Conservation (phyloP, 2,113 vertebrate species). For the Prionailurus bengalensis region DNA sequence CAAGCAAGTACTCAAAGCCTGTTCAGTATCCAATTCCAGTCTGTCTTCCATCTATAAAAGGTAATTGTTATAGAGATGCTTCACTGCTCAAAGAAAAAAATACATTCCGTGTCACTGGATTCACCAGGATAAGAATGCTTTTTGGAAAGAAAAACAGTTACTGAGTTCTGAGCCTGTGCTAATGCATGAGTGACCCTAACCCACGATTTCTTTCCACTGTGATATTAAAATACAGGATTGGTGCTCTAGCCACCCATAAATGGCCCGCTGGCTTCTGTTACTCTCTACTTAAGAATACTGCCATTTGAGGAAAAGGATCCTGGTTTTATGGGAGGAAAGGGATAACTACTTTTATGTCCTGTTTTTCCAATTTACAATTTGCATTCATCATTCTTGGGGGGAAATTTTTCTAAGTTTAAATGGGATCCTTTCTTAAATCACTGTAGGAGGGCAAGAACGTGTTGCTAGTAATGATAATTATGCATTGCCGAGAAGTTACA, state of each 20-base stretch:
- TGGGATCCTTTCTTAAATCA: background rate
- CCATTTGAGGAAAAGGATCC: background rate
- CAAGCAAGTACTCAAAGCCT: background rate
- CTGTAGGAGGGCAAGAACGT: background rate
- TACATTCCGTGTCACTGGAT: background rate
- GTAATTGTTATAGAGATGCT: background rate
- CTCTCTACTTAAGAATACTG: background rate
- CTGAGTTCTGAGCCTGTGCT: background rate
- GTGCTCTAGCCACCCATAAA: background rate
- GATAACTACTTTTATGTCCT: background rate
- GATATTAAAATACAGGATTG: background rate
- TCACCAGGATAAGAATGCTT: background rate
- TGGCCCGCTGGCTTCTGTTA: background rate
- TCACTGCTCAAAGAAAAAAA: background rate
- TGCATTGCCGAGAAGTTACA: background rate
- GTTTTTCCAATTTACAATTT: background rate
- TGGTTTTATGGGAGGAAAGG: background rate
- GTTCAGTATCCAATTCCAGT: background rate
- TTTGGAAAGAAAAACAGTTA: background rate
- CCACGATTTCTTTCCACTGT: background rate
- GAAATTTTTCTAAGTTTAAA: background rate
- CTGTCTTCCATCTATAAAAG: background rate
- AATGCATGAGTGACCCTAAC: background rate
- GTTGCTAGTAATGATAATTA: background rate
- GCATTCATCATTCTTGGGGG: background rate